These are phyloP conservation scores for Rhamnusium bicolor DNA, from an alignment of 2,888 invertebrate species.

Conservation along the genomic window DNA sequence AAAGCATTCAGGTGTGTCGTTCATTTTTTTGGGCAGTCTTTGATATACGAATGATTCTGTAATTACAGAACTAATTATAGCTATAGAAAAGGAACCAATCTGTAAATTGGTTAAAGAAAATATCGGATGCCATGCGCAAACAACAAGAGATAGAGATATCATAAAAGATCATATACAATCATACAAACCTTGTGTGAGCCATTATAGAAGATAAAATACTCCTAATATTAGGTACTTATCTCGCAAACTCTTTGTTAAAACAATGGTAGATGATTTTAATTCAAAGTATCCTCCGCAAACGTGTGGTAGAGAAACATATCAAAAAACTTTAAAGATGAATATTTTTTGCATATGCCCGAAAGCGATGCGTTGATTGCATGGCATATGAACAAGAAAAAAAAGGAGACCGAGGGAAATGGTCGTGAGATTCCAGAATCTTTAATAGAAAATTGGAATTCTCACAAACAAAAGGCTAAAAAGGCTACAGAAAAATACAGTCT, in stretches of 20 bases:
- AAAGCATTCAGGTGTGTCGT: constrained; percentile 23
- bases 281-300: background rate
- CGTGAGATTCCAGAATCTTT: background rate
- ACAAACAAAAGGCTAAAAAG: constrained; percentile 19
- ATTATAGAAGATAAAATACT: constrained; percentile 29
- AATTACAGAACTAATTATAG: constrained; percentile 38
- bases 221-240: constrained; percentile 35
- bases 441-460: constrained; percentile 15
- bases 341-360: constrained; percentile 17
- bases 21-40: constrained; percentile 32
- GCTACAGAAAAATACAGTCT: constrained; percentile 15
- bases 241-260: constrained; percentile 1
- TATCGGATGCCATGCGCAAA: constrained; percentile 10
- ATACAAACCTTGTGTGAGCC: constrained; percentile 11
- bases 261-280: constrained; percentile 29
- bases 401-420: background rate
- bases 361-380: constrained; percentile 15
- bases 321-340: constrained; percentile 16
- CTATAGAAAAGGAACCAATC: constrained; percentile 33
- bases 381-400: constrained; percentile 1
- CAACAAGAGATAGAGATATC: background rate
- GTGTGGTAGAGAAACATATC: background rate
- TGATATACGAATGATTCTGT: constrained; percentile 44
- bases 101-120: constrained; percentile 26
- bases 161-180: constrained; percentile 9